A percentile compares a stretch with the other conserved stretches of the same genome.
Conservation (phyloP, 92 coral and sea anemone genomes). For the Zoanthus sociatus region DNA sequence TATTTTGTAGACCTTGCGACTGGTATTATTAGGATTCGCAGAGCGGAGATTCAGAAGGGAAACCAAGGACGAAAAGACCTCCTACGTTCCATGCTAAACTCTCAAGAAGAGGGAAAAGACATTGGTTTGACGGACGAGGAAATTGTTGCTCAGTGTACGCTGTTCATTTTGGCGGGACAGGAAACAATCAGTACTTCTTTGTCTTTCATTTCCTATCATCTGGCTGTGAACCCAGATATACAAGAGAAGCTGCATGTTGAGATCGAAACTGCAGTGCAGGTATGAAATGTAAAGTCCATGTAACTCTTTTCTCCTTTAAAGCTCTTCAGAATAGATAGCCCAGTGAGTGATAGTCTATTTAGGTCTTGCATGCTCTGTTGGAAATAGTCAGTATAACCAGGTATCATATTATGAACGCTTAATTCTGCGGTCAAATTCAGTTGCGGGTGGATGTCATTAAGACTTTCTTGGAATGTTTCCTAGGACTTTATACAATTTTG, state of each 20-base stretch:
- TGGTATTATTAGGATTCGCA: not conserved
- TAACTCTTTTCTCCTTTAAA: too few species aligned
- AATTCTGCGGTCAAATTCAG: too few species aligned
- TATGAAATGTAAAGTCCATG: not conserved
- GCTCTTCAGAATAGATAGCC: too few species aligned
- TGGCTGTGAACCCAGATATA: constrained; percentile 17
- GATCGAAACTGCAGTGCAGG: constrained; percentile 2
- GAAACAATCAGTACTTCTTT: not conserved
- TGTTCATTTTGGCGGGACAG: constrained; percentile 12
- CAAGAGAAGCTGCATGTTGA: not conserved
- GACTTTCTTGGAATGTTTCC: too few species aligned
- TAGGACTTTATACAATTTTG: too few species aligned
- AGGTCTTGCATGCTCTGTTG: not conserved
- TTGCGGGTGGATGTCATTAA: too few species aligned
- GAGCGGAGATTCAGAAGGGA: not conserved
- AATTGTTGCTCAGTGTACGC: not conserved
- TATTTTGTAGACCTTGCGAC: not conserved
- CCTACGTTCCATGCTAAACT: not conserved
- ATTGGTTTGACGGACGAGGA: not conserved
- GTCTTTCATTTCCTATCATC: not conserved
- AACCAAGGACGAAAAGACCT: not conserved
- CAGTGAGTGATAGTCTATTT: too few species aligned
- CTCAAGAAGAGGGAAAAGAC: not conserved
- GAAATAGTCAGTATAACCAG: not conserved
- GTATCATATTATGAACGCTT: too few species aligned